Evolutionary conservation across 2,888 invertebrate species (phyloP), one percentile per base, ranked within the genome.

Genomic region (Eilema caniola): DNA sequence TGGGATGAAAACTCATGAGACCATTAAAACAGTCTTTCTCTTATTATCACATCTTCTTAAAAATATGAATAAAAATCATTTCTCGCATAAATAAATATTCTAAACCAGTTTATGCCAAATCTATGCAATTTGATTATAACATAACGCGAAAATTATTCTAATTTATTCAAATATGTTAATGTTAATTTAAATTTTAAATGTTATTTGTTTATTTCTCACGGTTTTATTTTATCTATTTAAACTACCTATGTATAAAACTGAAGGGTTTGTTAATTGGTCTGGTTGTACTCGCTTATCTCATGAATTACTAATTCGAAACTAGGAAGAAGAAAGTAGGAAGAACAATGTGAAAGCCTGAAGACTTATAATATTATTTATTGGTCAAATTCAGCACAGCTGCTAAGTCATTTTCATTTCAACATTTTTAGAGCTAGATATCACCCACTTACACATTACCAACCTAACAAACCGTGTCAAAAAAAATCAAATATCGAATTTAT

Each of bases 121-220:
- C 56, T 57, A 66, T 66, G 57, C 33, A 65, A 33, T 33, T 33
- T 33, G 16, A 28, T 10, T 31, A 12, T 14, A 23, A 60, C n/a
- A 47, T 31, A 8, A 60, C 28, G 66, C 60, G 47, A 67, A 47
- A 59, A 60, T 67, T 67, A 67, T 67, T 61, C 0, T 12, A 60
- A 67, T 61, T 33, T 66, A 60, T 47, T 60, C 28, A 61, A 67
- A 67, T 67, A 37, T n/a, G 41, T 20, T 23, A 25, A 33, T 67
- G 28, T 20, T 47, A 59, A 47, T 41, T 56, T 47, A 31, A 28
- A 60, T 66, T 67, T 56, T 33, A 12, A 56, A 31, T 41, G 10
- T 61, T 47, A 16, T 41, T 10, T 37, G 25, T 59, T 25, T 24
- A n/a, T 28, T 60, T 67, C 67, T 47, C 60, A 60, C 67, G 41